phyloP scores from a whole-genome alignment of 2,113 vertebrate species.

The Eurystomus gularis region DNA sequence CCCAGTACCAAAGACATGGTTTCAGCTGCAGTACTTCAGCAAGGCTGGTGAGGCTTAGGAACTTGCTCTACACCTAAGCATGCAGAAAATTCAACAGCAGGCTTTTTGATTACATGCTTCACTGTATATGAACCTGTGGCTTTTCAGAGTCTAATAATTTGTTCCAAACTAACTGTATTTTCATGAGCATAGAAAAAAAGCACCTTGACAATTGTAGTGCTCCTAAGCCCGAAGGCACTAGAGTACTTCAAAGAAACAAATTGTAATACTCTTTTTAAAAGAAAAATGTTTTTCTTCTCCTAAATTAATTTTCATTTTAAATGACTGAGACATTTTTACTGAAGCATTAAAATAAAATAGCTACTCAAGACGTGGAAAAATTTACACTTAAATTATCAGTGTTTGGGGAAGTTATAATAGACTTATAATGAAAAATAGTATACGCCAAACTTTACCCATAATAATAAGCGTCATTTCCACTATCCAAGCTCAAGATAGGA shows the following conservation, averaged over 20 bases:
- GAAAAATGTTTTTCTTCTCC: not conserved
- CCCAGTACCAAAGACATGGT: not conserved
- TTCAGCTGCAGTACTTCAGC: not conserved
- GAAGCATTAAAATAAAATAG: not conserved
- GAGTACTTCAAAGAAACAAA: constrained; percentile 15
- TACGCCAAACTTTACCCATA: not conserved
- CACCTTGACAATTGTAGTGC: not conserved
- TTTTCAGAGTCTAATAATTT: not conserved
- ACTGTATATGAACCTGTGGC: not conserved
- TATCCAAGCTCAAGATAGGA: not conserved
- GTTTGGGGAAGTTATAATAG: not conserved
- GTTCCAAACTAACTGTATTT: not conserved
- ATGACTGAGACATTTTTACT: not conserved
- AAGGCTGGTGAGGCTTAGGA: not conserved
- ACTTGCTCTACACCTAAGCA: not conserved
- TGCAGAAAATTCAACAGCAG: not conserved
- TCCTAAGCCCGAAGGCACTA: not conserved
- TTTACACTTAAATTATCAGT: not conserved
- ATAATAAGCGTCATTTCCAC: not conserved
- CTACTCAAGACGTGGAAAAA: not conserved
- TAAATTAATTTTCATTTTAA: constrained; percentile 3
- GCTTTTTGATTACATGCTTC: fast-evolving
- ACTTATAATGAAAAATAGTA: not conserved
- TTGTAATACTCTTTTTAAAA: not conserved
- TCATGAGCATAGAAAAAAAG: not conserved